These are phyloP conservation scores for Aporophyla nigra DNA, from an alignment of 2,888 invertebrate species.

Conservation along the genomic window DNA sequence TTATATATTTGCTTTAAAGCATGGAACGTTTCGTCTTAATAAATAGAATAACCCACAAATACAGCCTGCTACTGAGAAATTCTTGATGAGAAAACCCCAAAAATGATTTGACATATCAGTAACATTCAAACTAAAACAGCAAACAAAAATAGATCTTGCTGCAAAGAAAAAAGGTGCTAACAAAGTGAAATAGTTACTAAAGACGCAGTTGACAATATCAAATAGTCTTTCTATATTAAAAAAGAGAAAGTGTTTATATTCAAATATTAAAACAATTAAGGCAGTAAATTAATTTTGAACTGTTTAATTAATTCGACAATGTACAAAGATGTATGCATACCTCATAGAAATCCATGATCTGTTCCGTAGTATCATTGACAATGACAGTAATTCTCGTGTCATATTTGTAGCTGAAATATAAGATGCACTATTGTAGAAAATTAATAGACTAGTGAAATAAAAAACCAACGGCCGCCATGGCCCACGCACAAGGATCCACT, in stretches of 20 bases:
- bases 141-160: background rate
- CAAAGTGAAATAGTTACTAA: background rate
- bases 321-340: slow-evolving; percentile 61
- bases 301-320: background rate
- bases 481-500: no score
- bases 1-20: no score
- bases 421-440: background rate
- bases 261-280: background rate
- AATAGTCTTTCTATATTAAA: background rate
- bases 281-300: background rate
- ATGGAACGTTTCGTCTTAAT: no score
- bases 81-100: no score
- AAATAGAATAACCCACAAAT: no score
- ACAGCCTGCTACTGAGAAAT: no score
- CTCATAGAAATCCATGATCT: slow-evolving; percentile 84
- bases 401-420: slow-evolving; percentile 78
- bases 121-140: background rate
- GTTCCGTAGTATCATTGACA: slow-evolving; percentile 80
- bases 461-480: no score
- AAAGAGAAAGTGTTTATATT: background rate
- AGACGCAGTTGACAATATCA: background rate
- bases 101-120: background rate
- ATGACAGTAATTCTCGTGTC: slow-evolving; percentile 72
- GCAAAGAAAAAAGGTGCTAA: background rate
- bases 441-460: background rate